A percentile compares a stretch with the other conserved stretches of the same genome.
Evolutionary conservation across 2,113 vertebrate genomes (phyloP).

Genomic region (Acrocephalus kingi): DNA sequence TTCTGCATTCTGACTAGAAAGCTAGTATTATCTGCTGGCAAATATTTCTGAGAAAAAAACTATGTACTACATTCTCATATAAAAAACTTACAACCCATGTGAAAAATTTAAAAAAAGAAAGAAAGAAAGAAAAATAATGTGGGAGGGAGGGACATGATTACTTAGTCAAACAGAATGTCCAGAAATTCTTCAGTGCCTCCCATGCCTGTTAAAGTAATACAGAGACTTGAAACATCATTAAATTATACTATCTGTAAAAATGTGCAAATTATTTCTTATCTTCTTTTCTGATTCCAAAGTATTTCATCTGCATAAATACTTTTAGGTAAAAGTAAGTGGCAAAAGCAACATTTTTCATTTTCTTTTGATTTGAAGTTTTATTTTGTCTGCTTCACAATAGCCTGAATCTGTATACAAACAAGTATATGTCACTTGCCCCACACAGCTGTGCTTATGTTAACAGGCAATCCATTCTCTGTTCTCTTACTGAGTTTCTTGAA

Average conservation of each 20-base stretch:
- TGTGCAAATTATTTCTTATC: neutral
- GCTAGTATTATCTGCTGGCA: neutral
- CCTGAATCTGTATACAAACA: neutral
- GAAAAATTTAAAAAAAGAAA: too few relatives aligned
- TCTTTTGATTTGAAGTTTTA: neutral
- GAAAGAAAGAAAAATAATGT: neutral
- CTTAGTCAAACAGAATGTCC: neutral
- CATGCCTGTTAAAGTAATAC: neutral
- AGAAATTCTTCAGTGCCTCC: neutral
- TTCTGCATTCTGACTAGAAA: neutral
- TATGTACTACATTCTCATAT: neutral
- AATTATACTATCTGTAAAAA: neutral
- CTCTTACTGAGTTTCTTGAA: neutral
- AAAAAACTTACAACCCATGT: neutral
- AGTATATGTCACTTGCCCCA: neutral
- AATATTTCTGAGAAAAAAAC: neutral
- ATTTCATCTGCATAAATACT: neutral
- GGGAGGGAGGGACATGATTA: neutral
- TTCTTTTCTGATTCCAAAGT: neutral
- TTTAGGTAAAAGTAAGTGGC: neutral
- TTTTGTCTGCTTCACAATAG: neutral
- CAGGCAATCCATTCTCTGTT: neutral
- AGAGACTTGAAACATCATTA: neutral
- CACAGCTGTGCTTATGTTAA: slow-evolving; percentile 9
- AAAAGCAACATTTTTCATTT: neutral